Evolutionary conservation across 2,888 invertebrate species (phyloP), one percentile per base, ranked within the genome.

Genomic region (Cephus nigrinus): DNA sequence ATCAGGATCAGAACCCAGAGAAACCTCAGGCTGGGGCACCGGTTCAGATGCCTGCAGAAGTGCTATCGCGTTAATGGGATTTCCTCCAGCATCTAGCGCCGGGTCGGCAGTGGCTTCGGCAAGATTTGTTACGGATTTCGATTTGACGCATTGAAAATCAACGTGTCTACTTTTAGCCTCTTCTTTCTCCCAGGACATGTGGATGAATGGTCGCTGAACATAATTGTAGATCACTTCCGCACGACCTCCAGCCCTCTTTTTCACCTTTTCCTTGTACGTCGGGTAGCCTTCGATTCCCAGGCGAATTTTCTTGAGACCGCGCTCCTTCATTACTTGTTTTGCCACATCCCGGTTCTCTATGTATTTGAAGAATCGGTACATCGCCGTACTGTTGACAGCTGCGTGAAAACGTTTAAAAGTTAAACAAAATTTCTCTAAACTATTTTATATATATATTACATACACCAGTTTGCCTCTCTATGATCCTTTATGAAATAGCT

Each of bases 151-250:
- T 93, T 99, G 98, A 89, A 99, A 99, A 92, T 99, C 99, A 0
- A 99, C 99, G 90, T 99, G 99, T 1, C 99, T 95, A 88, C 98
- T 98, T 90, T 99, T 98, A 0, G 99, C 99, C 88, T 99, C 99
- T 89, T 99, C 99, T 88, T 99, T 99, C 91, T 99, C 99, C 99
- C 99, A 99, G 0, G 98, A 98, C 97, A 98, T 98, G 90, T 99
- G 98, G 76, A 99, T 97, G 92, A 99, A 99, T 0, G 99, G 99
- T 1, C 99, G 94, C 91, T 99, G 99, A 0, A 99, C 99, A 92
- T 99, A 99, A 92, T 99, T 99, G 93, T 99, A 99, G 83, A 99
- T 99, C 2, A 99, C 98, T 92, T 99, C 99, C 0, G 98, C 97
- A 4, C 98, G 93, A 0, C 98, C 98, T 1, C 99, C 99, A 0